Evolutionary conservation across 2,113 vertebrate species (phyloP).

Genomic region (Laterallus jamaicensis): DNA sequence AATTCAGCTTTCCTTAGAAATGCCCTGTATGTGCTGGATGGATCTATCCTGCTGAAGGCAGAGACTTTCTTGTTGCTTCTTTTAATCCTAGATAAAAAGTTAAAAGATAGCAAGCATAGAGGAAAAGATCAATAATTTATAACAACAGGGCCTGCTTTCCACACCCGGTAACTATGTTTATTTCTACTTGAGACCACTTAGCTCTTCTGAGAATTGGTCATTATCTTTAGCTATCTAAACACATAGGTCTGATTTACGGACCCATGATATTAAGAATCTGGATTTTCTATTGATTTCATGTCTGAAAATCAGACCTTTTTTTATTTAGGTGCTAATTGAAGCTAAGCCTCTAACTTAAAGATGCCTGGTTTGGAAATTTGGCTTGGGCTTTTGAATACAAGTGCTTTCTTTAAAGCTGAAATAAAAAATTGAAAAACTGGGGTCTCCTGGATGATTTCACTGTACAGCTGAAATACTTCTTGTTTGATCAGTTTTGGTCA

Average conservation of each 20-base stretch:
- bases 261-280: background rate
- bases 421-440: background rate
- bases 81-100: background rate
- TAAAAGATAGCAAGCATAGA: background rate
- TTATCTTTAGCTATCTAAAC: background rate
- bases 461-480: background rate
- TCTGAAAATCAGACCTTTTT: background rate
- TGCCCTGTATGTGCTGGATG: background rate
- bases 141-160: background rate
- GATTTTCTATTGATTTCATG: slow-evolving; percentile 42
- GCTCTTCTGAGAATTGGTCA: slow-evolving; percentile 1
- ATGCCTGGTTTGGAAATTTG: background rate
- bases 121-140: background rate
- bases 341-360: background rate
- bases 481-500: background rate
- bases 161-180: background rate
- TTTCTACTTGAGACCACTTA: slow-evolving; percentile 11
- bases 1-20: background rate
- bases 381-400: background rate
- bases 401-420: background rate
- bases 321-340: slow-evolving; percentile 20
- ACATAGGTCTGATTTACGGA: background rate
- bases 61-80: background rate
- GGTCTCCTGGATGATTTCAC: background rate
- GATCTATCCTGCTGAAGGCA: background rate